Conservation (phyloP, 2,113 vertebrate genomes). For the Bubo bubo region DNA sequence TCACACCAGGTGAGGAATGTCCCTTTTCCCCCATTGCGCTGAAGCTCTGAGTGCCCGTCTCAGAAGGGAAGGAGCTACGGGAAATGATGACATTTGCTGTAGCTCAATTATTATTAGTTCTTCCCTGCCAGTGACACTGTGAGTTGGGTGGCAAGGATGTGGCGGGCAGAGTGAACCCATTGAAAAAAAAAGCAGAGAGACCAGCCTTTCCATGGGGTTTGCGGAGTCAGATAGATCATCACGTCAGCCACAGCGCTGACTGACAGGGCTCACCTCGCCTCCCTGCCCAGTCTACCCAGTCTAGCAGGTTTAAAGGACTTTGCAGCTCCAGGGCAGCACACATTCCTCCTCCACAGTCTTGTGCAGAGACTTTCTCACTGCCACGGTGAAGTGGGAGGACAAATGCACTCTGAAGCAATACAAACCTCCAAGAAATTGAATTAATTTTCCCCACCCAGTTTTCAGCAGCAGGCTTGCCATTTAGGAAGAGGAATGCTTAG, state of each 20-base stretch:
- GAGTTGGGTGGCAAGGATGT: not conserved
- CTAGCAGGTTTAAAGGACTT: not conserved
- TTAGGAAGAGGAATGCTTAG: not conserved
- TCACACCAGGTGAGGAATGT: not conserved
- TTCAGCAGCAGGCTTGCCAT: not conserved
- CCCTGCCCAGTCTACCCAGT: not conserved
- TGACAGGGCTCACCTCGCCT: not conserved
- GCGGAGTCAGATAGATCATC: rapidly evolving
- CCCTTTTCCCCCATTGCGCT: not conserved
- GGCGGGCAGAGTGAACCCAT: not conserved
- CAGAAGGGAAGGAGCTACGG: not conserved
- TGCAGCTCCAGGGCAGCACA: not conserved
- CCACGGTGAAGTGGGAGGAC: not conserved
- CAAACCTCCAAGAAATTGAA: not conserved
- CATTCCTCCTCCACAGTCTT: not conserved
- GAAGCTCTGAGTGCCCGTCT: not conserved
- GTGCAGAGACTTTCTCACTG: not conserved
- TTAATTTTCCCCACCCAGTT: not conserved
- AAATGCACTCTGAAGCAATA: not conserved
- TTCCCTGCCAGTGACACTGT: not conserved
- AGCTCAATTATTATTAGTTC: not conserved
- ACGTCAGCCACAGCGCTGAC: rapidly evolving
- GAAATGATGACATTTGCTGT: not conserved
- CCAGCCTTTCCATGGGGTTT: not conserved
- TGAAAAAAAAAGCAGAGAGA: not conserved